These are phyloP conservation scores for Capreolus pygargus DNA, from an alignment of 2,113 vertebrate species.

Conservation along the genomic window DNA sequence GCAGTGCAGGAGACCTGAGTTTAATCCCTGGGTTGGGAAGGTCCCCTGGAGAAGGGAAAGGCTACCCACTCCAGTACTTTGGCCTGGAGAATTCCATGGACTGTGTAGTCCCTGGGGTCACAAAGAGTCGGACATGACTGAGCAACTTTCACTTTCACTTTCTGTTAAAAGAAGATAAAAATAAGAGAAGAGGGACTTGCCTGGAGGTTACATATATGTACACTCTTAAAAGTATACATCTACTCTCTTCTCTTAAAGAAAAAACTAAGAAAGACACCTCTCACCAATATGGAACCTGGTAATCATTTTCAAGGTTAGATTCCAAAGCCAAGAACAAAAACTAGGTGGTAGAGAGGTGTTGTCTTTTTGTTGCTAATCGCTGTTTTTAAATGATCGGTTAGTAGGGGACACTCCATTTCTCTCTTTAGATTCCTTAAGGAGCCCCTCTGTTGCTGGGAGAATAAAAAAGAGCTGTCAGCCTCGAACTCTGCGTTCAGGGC, in stretches of 20 bases:
- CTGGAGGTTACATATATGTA: neutral
- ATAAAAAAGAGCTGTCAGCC: neutral
- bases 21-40: neutral
- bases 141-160: neutral
- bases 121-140: neutral
- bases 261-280: neutral
- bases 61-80: neutral
- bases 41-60: neutral
- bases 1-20: neutral
- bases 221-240: neutral
- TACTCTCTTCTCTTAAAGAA: neutral
- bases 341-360: neutral
- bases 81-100: neutral
- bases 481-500: neutral
- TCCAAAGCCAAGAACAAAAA: neutral
- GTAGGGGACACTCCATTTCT: too few relatives aligned
- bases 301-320: neutral
- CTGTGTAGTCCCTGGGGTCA: neutral
- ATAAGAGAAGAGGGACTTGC: neutral
- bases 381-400: neutral
- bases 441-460: neutral
- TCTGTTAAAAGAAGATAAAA: neutral
- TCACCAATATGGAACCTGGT: neutral
- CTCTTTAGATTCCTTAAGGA: neutral
- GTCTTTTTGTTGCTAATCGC: neutral